Conservation (phyloP, 2,888 invertebrate genomes). For the Gari tellinella region DNA sequence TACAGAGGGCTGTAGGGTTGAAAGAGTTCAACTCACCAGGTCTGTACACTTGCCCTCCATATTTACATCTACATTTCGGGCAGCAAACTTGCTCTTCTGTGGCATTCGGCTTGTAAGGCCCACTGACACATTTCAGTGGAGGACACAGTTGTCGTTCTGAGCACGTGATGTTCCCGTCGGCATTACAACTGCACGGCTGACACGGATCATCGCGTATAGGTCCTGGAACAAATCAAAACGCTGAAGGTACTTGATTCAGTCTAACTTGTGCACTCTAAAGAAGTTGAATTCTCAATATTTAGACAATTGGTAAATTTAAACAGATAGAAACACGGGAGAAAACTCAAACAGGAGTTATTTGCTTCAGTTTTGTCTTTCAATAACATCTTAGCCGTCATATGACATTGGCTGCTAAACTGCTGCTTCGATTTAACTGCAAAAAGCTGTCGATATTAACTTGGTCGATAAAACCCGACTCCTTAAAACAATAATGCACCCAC, state of each 20-base stretch:
- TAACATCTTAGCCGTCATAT: no score
- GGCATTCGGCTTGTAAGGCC: conserved; percentile 13
- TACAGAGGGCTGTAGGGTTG: no score
- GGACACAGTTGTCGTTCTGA: conserved; percentile 18
- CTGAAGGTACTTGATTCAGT: neutral
- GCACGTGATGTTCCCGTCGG: conserved; percentile 7
- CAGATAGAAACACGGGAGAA: neutral
- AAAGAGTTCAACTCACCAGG: conserved; percentile 16
- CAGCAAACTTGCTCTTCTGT: conserved; percentile 21
- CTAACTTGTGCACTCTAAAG: neutral
- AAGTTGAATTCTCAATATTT: no score
- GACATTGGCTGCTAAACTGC: no score
- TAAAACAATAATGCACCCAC: no score
- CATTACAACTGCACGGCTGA: conserved; percentile 11
- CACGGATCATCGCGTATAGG: conserved; percentile 23
- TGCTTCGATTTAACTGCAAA: no score
- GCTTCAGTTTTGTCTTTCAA: no score
- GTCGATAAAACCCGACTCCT: no score
- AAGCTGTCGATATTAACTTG: no score
- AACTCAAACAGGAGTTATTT: no score
- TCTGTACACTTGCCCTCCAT: conserved; percentile 15
- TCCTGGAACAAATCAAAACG: conserved; percentile 3
- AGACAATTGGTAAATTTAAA: no score
- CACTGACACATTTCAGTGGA: conserved; percentile 21
- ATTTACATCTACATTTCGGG: conserved; percentile 23